Evolutionary conservation across 2,797 vertebrate species (phyloP).

Genomic region (Hippocampus kuda): DNA sequence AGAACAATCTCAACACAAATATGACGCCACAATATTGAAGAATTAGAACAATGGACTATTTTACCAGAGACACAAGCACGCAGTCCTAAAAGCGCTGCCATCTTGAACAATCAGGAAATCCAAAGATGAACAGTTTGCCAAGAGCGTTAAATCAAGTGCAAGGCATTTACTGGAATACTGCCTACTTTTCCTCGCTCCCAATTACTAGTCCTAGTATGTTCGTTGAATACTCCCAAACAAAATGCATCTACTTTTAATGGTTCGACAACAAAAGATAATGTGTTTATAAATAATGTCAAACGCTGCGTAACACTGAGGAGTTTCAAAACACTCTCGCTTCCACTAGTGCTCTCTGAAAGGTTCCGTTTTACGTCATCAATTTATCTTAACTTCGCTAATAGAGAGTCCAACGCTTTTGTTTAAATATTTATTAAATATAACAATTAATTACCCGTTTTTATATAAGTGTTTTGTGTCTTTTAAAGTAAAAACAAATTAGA

Average conservation of each 20-base stretch:
- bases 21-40: rapidly evolving
- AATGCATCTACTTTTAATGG: not conserved
- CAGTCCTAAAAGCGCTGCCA: conserved; percentile 67
- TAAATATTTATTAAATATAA: no score
- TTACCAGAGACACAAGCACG: conserved; percentile 70
- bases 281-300: not conserved
- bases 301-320: not conserved
- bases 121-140: conserved; percentile 24
- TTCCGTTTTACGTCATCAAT: not conserved
- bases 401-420: rapidly evolving
- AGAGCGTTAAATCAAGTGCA: conserved; percentile 15
- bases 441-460: not conserved
- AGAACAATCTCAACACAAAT: rapidly evolving
- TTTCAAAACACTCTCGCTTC: not conserved
- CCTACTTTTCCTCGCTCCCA: not conserved
- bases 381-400: conserved; percentile 37
- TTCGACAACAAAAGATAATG: not conserved
- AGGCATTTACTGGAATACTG: not conserved
- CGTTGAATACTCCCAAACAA: not conserved
- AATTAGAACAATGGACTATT: conserved; percentile 8
- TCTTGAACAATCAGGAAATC: conserved; percentile 47
- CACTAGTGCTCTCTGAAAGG: conserved; percentile 29
- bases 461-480: not conserved
- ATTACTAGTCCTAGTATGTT: no score
- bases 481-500: not conserved